Conservation (phyloP, 2,888 invertebrate genomes). For the Amblyjoppa fuscipennis region DNA sequence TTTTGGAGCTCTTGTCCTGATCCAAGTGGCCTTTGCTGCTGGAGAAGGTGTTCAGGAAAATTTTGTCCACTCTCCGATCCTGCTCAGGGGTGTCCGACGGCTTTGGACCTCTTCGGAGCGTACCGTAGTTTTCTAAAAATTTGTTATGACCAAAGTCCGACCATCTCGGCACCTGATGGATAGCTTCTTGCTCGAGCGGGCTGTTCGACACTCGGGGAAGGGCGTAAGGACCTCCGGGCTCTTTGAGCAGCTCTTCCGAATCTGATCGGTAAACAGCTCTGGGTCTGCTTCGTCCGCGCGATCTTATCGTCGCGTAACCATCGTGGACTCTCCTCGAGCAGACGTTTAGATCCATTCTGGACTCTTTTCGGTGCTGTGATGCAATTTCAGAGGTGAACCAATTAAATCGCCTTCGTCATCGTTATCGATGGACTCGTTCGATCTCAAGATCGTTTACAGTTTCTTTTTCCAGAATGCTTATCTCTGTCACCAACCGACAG, state of each 20-base stretch:
- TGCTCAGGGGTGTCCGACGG: background rate
- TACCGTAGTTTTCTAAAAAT: conserved; percentile 80
- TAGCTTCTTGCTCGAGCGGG: conserved; percentile 71
- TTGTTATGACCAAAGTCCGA: conserved; percentile 73
- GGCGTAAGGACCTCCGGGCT: conserved; percentile 77
- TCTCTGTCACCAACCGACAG: background rate
- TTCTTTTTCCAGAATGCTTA: conserved; percentile 18
- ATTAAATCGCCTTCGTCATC: conserved; percentile 12
- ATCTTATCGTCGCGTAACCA: conserved; percentile 94
- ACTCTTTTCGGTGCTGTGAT: background rate
- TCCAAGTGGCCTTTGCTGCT: conserved; percentile 64
- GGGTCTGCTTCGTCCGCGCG: conserved; percentile 85
- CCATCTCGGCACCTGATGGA: conserved; percentile 79
- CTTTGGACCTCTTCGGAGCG: conserved; percentile 72
- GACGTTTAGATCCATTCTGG: conserved; percentile 80
- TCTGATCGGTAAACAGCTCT: conserved; percentile 81
- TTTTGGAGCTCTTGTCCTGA: conserved; percentile 46
- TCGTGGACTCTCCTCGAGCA: conserved; percentile 89
- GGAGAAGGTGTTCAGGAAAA: conserved; percentile 78
- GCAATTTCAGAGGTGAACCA: background rate
- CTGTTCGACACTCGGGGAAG: conserved; percentile 75
- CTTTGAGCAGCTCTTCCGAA: conserved; percentile 80
- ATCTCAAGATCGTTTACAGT: conserved; percentile 4
- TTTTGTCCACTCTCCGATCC: conserved; percentile 61
- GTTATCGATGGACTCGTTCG: background rate